Evolutionary conservation across 2,113 vertebrate species (phyloP), one percentile per base, ranked within the genome.

Genomic region (Felis catus): DNA sequence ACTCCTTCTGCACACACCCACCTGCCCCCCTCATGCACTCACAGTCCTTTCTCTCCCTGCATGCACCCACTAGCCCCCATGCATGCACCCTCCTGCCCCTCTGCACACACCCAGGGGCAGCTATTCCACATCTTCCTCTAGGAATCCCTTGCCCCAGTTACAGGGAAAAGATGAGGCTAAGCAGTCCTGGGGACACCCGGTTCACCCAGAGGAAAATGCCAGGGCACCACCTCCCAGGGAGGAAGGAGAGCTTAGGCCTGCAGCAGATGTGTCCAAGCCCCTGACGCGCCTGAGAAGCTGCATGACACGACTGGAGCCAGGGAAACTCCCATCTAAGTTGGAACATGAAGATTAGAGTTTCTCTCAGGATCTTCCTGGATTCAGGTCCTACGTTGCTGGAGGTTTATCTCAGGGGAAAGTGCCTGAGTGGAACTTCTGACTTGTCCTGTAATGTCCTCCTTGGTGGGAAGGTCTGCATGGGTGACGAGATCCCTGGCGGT

Each of bases 151-250:
- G 55, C 11, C 71, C 36, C 18, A 0, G 3, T 13, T 13, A 7
- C 23, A 39, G 65, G 39, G 19, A 6, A n/a, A 4, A 5, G 71
- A 53, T 0, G 11, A 48, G 92, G 41, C 61, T 1, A 5, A 10
- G 6, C 3, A 11, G 0, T 7, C 33, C 0, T 5, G 39, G 39
- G 15, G 58, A 76, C 27, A 33, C 19, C 19, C 4, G 7, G 16
- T 45, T 45, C 27, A 33, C 14, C 19, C 6, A 4, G 16, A 31
- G 36, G 58, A 29, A 82, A 45, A 29, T 14, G 13, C 13, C 0
- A 2, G 21, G 79, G 21, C n/a, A 4, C 21, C 19, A 9, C n/a
- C 63, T n/a, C 29, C 1, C 5, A 14, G 63, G 18, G 61, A 68
- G 18, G 65, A n/a, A 7, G 39, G 13, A 45, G 36, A 39, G 36